Evolutionary conservation across 2,888 invertebrate species (phyloP).

Genomic region (Caenorhabditis sp.): DNA sequence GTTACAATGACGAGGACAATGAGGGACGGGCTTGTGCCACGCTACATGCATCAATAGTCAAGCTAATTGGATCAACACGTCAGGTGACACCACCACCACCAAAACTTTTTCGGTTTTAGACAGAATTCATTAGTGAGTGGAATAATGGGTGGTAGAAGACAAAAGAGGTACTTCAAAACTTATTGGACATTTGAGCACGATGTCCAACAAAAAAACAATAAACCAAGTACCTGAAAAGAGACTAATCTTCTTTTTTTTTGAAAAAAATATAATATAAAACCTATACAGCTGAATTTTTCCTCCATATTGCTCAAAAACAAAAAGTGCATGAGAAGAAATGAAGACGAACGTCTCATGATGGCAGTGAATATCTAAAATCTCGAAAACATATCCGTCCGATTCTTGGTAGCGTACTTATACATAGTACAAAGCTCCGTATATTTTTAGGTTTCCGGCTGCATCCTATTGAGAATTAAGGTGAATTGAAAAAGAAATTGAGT

Average conservation of each 20-base stretch:
- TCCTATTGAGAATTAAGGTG: conserved; percentile 34
- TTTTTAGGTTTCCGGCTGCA: conserved; percentile 7
- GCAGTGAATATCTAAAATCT: not conserved
- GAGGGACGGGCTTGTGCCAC: conserved; percentile 20
- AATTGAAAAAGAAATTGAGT: conserved; percentile 23
- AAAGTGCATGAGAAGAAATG: not conserved
- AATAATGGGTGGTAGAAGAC: not conserved
- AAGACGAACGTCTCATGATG: not conserved
- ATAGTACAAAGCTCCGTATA: not conserved
- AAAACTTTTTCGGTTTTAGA: not conserved
- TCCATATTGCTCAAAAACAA: not conserved
- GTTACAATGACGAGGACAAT: conserved; percentile 21
- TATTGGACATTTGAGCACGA: too few species aligned
- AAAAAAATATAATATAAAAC: too few species aligned
- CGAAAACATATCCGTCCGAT: too few species aligned
- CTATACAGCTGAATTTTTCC: too few species aligned
- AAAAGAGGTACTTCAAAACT: too few species aligned
- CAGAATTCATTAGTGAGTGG: not conserved
- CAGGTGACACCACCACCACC: conserved; percentile 16
- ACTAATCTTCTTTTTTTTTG: too few species aligned
- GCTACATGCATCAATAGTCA: conserved; percentile 45
- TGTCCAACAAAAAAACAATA: too few species aligned
- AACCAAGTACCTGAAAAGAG: too few species aligned
- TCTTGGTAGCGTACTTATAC: too few species aligned
- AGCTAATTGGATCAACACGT: conserved; percentile 35